Conservation (phyloP, 2,113 vertebrate species). For the Gallinago jamesoni region DNA sequence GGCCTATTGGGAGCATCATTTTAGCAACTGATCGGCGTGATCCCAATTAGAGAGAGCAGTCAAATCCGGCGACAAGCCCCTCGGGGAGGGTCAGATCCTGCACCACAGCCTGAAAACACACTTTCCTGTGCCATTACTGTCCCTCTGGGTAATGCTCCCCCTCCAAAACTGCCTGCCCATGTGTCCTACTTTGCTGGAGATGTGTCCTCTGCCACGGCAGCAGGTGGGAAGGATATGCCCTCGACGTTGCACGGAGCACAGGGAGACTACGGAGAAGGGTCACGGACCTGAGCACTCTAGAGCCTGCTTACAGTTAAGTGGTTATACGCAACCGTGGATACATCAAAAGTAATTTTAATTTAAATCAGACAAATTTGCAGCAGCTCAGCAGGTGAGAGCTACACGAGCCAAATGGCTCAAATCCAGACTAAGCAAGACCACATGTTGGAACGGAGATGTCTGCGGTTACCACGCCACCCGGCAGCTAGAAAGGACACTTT, state of each 20-base stretch:
- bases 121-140: background rate
- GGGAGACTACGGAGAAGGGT: background rate
- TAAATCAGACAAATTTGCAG: background rate
- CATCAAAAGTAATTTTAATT: slow-evolving; percentile 1
- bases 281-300: fast-evolving
- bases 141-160: background rate
- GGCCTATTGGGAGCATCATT: background rate
- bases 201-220: fast-evolving
- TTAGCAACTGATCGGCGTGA: background rate
- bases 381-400: background rate
- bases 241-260: fast-evolving
- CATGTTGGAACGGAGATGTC: background rate
- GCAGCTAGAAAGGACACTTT: background rate
- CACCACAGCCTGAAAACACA: background rate
- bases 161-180: fast-evolving
- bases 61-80: background rate
- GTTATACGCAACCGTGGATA: background rate
- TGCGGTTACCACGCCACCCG: background rate
- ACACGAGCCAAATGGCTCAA: background rate
- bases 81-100: background rate
- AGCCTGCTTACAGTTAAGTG: background rate
- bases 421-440: background rate
- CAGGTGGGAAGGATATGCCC: background rate
- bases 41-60: slow-evolving; percentile 9
- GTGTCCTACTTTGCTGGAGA: fast-evolving